A percentile compares a stretch with the other conserved stretches of the same genome.
These are phyloP conservation scores for Tipula vernalis DNA, from an alignment of 2,888 invertebrate genomes.

Conservation along the genomic window DNA sequence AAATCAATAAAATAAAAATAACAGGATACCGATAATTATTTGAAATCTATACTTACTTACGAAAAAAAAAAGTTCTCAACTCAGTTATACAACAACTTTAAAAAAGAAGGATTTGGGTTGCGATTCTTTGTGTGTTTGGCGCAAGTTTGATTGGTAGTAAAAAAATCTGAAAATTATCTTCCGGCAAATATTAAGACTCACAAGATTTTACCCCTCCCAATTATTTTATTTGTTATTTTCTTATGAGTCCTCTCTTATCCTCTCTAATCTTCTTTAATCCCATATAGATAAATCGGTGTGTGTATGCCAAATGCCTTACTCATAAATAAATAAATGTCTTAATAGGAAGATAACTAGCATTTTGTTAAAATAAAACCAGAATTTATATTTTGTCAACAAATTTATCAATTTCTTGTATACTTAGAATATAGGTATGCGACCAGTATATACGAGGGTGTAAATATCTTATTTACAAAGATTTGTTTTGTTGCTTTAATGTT, in stretches of 20 bases:
- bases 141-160: no score
- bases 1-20: no score
- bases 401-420: neutral
- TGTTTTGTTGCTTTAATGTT: slow-evolving; percentile 1
- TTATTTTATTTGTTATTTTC: neutral
- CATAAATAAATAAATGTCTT: neutral
- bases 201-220: neutral
- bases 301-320: no score
- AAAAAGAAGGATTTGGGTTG: no score
- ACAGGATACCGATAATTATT: no score
- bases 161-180: neutral
- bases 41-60: no score
- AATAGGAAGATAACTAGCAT: neutral
- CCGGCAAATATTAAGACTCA: neutral
- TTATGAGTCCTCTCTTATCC: neutral
- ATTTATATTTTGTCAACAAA: neutral
- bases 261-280: no score
- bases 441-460: neutral
- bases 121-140: no score
- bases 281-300: neutral
- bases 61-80: no score
- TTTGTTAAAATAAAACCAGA: neutral
- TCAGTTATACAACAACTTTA: no score
- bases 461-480: neutral
- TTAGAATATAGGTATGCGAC: neutral